Conservation (phyloP, 2,797 vertebrate genomes). For the Sternarchorhynchus goeldii region DNA sequence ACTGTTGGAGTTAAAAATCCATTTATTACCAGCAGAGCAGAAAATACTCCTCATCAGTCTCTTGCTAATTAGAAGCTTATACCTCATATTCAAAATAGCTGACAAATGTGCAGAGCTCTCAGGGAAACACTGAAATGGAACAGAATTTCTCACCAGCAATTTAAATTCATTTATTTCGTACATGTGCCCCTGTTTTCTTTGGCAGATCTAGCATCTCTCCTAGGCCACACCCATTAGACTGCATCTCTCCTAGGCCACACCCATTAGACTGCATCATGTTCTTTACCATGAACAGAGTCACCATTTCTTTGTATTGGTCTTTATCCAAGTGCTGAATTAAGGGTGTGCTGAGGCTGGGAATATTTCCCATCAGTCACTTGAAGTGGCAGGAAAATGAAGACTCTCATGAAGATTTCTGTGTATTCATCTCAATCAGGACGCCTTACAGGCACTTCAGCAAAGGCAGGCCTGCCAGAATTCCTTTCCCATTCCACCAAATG, state of each 20-base stretch:
- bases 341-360: constrained; percentile 67
- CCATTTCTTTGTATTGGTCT: constrained; percentile 63
- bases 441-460: constrained; percentile 68
- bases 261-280: constrained; percentile 51
- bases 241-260: constrained; percentile 55
- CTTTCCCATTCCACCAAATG: constrained; percentile 64
- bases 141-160: constrained; percentile 65
- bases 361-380: constrained; percentile 74
- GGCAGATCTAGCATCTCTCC: constrained; percentile 40
- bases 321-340: constrained; percentile 62
- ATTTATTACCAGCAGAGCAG: constrained; percentile 61
- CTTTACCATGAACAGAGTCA: constrained; percentile 60
- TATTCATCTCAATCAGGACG: constrained; percentile 70
- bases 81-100: constrained; percentile 65
- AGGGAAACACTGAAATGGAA: constrained; percentile 71
- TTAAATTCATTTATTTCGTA: constrained; percentile 44
- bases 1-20: constrained; percentile 58
- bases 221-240: constrained; percentile 38
- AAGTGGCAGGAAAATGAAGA: constrained; percentile 70
- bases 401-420: constrained; percentile 63
- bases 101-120: constrained; percentile 69
- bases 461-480: constrained; percentile 63
- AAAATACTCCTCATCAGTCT: constrained; percentile 63
- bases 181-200: constrained; percentile 41
- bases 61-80: constrained; percentile 63